phyloP scores from a whole-genome alignment of 2,888 invertebrate species.

The Neelides folsomi region DNA sequence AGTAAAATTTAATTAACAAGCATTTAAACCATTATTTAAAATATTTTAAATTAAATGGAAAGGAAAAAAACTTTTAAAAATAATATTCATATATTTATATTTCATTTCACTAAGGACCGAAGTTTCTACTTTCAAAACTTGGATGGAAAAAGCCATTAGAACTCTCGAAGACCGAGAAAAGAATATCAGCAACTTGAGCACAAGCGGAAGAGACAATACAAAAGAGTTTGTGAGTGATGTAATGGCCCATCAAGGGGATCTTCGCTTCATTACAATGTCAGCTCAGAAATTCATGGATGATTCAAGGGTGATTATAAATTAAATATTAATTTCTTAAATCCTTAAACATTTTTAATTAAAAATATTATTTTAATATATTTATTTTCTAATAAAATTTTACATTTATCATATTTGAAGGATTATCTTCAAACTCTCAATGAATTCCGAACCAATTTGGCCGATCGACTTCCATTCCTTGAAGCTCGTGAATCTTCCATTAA shows the following conservation, averaged over 20 bases:
- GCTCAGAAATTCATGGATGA: constrained; percentile 93
- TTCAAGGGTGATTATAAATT: constrained; percentile 52
- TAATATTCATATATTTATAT: too few species aligned
- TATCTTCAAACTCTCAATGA: constrained; percentile 71
- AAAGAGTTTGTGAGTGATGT: constrained; percentile 83
- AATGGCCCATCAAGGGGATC: constrained; percentile 87
- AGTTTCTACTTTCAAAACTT: constrained; percentile 62
- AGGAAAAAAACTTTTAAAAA: too few species aligned
- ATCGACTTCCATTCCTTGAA: constrained; percentile 65
- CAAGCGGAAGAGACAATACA: constrained; percentile 49
- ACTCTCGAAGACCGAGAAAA: constrained; percentile 73
- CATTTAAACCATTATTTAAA: background rate
- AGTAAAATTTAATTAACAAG: constrained; percentile 37
- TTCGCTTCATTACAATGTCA: constrained; percentile 88
- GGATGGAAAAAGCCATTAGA: constrained; percentile 69
- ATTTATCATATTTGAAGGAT: constrained; percentile 44
- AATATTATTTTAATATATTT: background rate
- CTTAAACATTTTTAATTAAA: too few species aligned
- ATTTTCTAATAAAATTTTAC: background rate
- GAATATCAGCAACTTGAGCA: constrained; percentile 54
- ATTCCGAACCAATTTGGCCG: constrained; percentile 69
- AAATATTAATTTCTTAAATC: too few species aligned
- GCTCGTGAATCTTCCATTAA: constrained; percentile 62
- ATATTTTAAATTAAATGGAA: background rate
- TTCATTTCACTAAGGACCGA: too few species aligned